Evolutionary conservation across 2,113 vertebrate genomes (phyloP), one percentile per base, ranked within the genome.

Genomic region (Perca flavescens): DNA sequence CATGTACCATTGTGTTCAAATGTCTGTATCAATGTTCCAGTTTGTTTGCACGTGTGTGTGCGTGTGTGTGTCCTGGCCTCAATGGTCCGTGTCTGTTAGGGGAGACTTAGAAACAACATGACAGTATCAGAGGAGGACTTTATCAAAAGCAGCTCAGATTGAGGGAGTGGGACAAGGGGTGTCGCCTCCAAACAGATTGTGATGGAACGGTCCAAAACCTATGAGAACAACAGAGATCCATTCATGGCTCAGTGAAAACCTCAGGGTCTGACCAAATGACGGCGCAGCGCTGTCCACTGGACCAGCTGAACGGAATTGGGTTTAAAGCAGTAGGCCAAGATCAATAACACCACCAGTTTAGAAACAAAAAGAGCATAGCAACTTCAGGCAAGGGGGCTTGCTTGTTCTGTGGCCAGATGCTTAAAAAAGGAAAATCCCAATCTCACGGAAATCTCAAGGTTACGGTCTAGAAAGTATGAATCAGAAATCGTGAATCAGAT

Each of bases 221-320:
- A 54, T 13, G 61, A 80, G 87, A 88, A 91, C 91, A 93, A 89
- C 91, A 86, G 85, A 76, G 78, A 91, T 90, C 89, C 85, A 92
- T 94, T 94, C 93, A 92, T 87, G 74, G 86, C 89, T 91, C 74
- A 69, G 81, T 86, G 62, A 68, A 88, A 89, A 92, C 82, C 83
- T 88, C 52, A 16, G 73, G 57, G 77, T 80, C 85, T 74, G 74
- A 89, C 89, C 87, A 70, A 82, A 87, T 83, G 87, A 91, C 84
- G 85, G 80, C 31, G 69, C 17, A 69, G 61, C n/a, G 74, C 66
- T 79, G 84, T 91, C 89, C 85, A 82, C 88, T 88, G 72, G 73
- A 60, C 67, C 50, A 62, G 58, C 81, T 74, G 57, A 89, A 86
- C 65, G 74, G 83, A 88, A 91, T 60, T 70, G 73, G 88, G 81